phyloP scores from a whole-genome alignment of 2,888 invertebrate genomes.

The Drosophila tripunctata region DNA sequence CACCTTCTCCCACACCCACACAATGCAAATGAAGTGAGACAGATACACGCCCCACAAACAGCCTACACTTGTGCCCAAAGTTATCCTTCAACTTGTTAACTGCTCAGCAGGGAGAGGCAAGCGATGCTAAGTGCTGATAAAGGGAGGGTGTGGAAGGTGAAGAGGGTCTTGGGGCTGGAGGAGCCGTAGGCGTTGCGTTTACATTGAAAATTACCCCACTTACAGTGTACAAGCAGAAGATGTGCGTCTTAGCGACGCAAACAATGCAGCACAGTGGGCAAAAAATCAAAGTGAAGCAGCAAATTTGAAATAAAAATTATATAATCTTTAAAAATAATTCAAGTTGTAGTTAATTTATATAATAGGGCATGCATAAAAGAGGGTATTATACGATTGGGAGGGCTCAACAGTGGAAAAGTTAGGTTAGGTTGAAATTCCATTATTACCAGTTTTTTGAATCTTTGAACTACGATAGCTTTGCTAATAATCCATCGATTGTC shows the following conservation, averaged over 20 bases:
- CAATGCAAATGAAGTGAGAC: constrained; percentile 70
- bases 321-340: no score
- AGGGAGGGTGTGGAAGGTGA: no score
- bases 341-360: no score
- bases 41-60: constrained; percentile 56
- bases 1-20: constrained; percentile 10
- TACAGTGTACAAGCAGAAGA: constrained; percentile 53
- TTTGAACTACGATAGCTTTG: no score
- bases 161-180: neutral
- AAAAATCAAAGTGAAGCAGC: neutral
- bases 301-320: no score
- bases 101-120: neutral
- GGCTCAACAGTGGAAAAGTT: no score
- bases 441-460: no score
- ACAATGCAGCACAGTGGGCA: constrained; percentile 19
- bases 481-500: no score
- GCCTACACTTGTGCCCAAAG: constrained; percentile 54
- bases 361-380: no score
- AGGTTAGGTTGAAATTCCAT: no score
- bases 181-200: constrained; percentile 73
- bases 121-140: neutral
- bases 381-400: no score
- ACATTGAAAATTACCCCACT: constrained; percentile 81
- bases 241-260: constrained; percentile 24
- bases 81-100: constrained; percentile 41